phyloP scores from a whole-genome alignment of 1,140 invertebrate species.

The Agrypnia vestita region DNA sequence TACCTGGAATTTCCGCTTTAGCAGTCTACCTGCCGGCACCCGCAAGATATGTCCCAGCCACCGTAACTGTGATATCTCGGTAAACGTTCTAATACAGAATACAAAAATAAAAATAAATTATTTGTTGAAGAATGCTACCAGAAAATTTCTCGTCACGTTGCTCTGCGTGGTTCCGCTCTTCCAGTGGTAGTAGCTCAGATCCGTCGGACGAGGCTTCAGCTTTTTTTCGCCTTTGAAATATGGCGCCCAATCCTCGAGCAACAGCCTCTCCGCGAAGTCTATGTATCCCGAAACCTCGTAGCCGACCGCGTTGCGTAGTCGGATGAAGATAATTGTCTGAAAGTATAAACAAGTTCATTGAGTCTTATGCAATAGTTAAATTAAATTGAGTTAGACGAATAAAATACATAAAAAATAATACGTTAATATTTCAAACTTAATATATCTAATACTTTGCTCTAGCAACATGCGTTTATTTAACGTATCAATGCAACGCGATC shows the following conservation, averaged over 20 bases:
- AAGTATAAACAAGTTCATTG: constrained; percentile 53
- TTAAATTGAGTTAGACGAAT: too few species aligned
- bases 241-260: constrained; percentile 80
- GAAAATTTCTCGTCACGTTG: constrained; percentile 81
- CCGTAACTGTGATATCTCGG: too few species aligned
- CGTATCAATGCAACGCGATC: too few species aligned
- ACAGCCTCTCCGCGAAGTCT: constrained; percentile 81
- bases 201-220: constrained; percentile 76
- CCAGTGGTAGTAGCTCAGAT: constrained; percentile 86
- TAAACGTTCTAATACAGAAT: too few species aligned
- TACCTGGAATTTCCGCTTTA: too few species aligned
- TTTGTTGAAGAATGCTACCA: constrained; percentile 54
- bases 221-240: constrained; percentile 80
- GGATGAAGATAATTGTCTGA: constrained; percentile 82
- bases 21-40: too few species aligned
- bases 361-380: too few species aligned
- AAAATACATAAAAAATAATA: too few species aligned
- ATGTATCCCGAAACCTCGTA: constrained; percentile 86
- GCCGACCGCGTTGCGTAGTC: constrained; percentile 76
- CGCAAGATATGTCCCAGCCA: too few species aligned
- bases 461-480: too few species aligned
- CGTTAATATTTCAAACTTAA: too few species aligned
- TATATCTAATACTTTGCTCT: too few species aligned
- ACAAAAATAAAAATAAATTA: neutral
- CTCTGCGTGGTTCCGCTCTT: constrained; percentile 76